Conservation (phyloP, 2,888 invertebrate genomes). For the Leptopterna dolabrata region DNA sequence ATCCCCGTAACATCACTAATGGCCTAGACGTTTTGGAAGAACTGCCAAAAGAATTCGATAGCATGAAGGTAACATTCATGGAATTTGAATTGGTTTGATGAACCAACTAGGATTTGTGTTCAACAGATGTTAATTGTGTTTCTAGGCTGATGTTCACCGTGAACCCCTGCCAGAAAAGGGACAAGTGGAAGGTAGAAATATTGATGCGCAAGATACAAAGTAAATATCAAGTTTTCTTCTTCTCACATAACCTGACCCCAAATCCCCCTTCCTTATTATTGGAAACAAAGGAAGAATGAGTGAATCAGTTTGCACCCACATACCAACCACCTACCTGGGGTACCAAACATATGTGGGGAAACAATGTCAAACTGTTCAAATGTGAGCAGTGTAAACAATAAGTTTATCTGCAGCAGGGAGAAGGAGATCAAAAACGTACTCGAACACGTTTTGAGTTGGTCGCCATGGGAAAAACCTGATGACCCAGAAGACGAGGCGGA, state of each 20-base stretch:
- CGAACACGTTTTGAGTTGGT: constrained; percentile 38
- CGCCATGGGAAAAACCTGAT: constrained; percentile 53
- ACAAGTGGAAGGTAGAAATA: background rate
- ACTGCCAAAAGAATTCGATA: background rate
- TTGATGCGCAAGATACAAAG: background rate
- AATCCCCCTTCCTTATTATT: too few species aligned
- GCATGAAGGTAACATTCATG: background rate
- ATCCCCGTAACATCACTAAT: background rate
- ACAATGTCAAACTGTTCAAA: too few species aligned
- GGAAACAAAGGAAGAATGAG: too few species aligned
- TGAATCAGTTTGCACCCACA: too few species aligned
- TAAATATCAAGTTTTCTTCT: background rate
- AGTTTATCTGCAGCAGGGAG: background rate
- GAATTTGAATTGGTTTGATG: background rate
- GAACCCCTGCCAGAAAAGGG: background rate
- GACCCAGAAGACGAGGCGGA: constrained; percentile 56
- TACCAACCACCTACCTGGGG: too few species aligned
- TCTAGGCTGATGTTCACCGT: background rate
- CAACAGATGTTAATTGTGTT: background rate
- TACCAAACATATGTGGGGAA: too few species aligned
- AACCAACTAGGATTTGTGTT: background rate
- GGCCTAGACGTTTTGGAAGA: background rate
- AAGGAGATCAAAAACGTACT: constrained; percentile 37
- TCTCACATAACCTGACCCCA: too few species aligned
- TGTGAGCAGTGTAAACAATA: too few species aligned